phyloP scores from a whole-genome alignment of 2,113 vertebrate species.

The Drymodes brunneopygia region DNA sequence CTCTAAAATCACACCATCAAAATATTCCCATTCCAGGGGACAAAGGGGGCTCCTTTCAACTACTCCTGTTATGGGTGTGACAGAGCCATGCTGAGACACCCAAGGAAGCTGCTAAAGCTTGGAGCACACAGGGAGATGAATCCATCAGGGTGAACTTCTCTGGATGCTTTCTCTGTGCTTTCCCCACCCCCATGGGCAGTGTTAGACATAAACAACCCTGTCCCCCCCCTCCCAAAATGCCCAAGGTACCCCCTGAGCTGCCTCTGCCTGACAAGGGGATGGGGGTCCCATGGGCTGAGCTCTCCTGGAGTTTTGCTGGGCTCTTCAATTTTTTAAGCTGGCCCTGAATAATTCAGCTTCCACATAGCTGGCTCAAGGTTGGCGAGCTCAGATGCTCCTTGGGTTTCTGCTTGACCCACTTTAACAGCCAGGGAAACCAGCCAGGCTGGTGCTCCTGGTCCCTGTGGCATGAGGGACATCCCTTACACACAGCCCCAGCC shows the following conservation, averaged over 20 bases:
- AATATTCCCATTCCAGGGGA: not conserved
- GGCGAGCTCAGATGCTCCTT: not conserved
- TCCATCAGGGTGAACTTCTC: not conserved
- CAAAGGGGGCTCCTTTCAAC: not conserved
- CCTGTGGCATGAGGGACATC: not conserved
- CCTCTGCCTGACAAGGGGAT: not conserved
- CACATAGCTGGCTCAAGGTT: not conserved
- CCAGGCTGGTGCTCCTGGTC: not conserved
- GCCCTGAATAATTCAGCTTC: constrained; percentile 52
- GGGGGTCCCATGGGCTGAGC: not conserved
- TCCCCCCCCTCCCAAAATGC: not conserved
- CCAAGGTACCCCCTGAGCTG: not conserved
- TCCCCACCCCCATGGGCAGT: not conserved
- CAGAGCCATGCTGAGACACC: not conserved
- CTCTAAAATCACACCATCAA: accelerated
- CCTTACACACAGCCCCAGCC: not conserved
- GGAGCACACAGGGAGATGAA: accelerated
- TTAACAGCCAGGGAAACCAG: not conserved
- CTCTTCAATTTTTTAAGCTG: constrained; percentile 44
- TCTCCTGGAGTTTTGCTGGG: not conserved
- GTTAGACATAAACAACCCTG: not conserved
- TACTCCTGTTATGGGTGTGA: accelerated
- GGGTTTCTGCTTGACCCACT: constrained; percentile 57
- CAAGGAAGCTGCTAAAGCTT: not conserved
- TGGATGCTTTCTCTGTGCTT: not conserved